phyloP scores from a whole-genome alignment of 2,113 vertebrate species.

The Danionella cerebrum region DNA sequence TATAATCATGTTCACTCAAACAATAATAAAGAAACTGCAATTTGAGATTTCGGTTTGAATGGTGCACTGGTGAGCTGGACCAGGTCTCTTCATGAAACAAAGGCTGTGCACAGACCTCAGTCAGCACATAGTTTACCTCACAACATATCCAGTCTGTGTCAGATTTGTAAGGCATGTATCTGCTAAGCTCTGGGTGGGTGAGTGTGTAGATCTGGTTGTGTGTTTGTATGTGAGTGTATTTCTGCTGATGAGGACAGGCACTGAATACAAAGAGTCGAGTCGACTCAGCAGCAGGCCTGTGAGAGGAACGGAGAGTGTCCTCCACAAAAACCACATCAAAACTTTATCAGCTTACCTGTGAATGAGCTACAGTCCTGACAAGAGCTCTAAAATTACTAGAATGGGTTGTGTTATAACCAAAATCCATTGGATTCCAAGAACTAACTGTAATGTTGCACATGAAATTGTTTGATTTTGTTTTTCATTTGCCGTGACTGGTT shows the following conservation, averaged over 20 bases:
- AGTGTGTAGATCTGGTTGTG: slow-evolving; percentile 20
- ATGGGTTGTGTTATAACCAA: too few species aligned
- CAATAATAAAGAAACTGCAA: too few species aligned
- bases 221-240: slow-evolving; percentile 37
- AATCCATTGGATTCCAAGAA: not conserved
- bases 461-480: not conserved
- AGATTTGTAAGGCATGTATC: slow-evolving; percentile 1
- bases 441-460: not conserved
- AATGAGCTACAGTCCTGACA: not conserved
- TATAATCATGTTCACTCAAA: too few species aligned
- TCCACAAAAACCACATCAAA: not conserved
- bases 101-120: slow-evolving; percentile 50
- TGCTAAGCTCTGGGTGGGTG: slow-evolving; percentile 6
- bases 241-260: slow-evolving; percentile 60
- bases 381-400: too few species aligned
- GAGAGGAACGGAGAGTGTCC: slow-evolving; percentile 43
- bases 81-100: slow-evolving; percentile 41
- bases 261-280: slow-evolving; percentile 60
- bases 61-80: too few species aligned
- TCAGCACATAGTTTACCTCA: slow-evolving; percentile 49
- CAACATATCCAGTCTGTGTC: slow-evolving; percentile 14
- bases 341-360: not conserved
- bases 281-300: slow-evolving; percentile 66
- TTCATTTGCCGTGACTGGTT: not conserved
- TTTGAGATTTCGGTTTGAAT: too few species aligned